Percentiles rank a stretch among this genome's conserved stretches.
phyloP scores from a whole-genome alignment of 2,888 invertebrate species.

The Rapana venosa region DNA sequence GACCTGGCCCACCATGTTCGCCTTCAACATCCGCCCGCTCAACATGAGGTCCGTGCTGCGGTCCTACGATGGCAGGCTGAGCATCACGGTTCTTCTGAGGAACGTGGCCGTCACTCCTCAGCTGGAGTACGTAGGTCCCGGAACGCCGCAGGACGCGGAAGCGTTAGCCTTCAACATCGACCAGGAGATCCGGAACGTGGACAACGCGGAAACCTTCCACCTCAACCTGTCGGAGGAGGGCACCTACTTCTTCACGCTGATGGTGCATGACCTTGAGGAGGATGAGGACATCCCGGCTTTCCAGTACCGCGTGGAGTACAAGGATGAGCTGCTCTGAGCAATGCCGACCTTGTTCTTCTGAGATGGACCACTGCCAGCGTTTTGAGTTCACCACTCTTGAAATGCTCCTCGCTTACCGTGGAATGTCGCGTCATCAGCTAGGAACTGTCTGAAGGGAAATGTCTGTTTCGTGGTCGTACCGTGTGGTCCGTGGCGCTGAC shows the following conservation, averaged over 20 bases:
- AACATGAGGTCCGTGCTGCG: constrained; percentile 67
- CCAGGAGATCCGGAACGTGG: constrained; percentile 67
- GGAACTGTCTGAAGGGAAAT: not conserved
- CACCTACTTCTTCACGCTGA: constrained; percentile 68
- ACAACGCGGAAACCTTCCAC: constrained; percentile 71
- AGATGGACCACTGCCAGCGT: not conserved
- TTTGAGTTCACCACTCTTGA: not conserved
- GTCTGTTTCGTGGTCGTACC: not conserved
- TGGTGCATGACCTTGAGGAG: constrained; percentile 66
- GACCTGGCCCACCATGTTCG: constrained; percentile 71
- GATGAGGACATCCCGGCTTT: constrained; percentile 67
- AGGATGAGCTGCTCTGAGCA: constrained; percentile 60
- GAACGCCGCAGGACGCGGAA: constrained; percentile 61
- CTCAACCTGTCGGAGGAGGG: constrained; percentile 68
- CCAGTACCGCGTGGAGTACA: constrained; percentile 67
- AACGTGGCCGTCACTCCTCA: constrained; percentile 68
- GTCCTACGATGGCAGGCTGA: constrained; percentile 68
- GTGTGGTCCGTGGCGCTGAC: not conserved
- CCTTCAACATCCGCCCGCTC: constrained; percentile 68
- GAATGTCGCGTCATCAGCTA: not conserved
- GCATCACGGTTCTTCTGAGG: constrained; percentile 67
- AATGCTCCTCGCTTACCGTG: not conserved
- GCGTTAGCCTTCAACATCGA: constrained; percentile 63
- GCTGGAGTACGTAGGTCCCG: constrained; percentile 67
- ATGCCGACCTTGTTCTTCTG: not conserved